These are phyloP conservation scores for Oreochromis grahami DNA, from an alignment of 2,797 vertebrate genomes.

Conservation along the genomic window DNA sequence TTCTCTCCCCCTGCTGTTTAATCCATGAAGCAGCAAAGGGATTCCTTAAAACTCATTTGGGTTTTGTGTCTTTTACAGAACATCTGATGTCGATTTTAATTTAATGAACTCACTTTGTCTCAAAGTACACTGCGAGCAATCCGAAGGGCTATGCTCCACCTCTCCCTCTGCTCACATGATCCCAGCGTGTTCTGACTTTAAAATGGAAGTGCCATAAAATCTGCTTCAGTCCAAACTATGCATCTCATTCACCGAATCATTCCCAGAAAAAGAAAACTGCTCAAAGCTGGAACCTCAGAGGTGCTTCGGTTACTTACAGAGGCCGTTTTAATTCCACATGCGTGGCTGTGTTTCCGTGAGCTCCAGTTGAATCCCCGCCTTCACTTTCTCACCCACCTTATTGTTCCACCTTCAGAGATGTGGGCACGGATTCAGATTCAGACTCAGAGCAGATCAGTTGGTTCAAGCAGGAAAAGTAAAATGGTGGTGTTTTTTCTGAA, in stretches of 20 bases:
- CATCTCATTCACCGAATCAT: constrained; percentile 11
- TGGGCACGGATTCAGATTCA: background rate
- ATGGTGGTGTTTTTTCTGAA: background rate
- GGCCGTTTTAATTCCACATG: background rate
- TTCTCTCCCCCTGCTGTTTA: background rate
- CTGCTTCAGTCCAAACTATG: constrained; percentile 7
- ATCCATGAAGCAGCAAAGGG: background rate
- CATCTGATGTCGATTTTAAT: background rate
- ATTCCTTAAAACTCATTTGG: background rate
- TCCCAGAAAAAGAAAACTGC: background rate
- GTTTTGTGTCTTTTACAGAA: background rate
- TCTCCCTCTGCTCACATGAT: constrained; percentile 1
- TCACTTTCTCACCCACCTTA: background rate
- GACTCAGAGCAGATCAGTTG: background rate
- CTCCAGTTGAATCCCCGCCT: background rate
- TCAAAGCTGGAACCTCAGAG: background rate
- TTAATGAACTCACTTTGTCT: background rate
- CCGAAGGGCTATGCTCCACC: constrained; percentile 54
- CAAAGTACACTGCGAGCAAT: constrained; percentile 18
- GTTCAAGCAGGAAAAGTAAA: background rate
- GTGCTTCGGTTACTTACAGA: background rate
- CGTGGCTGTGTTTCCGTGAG: background rate
- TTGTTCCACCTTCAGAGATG: background rate
- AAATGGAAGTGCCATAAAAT: constrained; percentile 29
- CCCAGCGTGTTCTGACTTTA: background rate